phyloP scores from a whole-genome alignment of 2,113 vertebrate genomes.

The Xiphophorus maculatus region DNA sequence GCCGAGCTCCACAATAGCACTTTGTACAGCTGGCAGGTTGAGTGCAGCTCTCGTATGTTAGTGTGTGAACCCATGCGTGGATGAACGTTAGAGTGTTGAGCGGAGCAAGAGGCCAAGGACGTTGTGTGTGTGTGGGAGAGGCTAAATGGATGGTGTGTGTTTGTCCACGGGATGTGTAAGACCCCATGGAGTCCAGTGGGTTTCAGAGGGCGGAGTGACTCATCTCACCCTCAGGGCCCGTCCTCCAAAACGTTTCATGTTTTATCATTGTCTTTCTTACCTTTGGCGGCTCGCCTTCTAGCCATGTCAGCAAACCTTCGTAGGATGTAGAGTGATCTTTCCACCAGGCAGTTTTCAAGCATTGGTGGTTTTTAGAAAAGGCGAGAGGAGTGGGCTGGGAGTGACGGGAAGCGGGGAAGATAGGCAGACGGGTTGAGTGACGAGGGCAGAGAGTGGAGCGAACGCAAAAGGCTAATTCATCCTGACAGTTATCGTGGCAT shows the following conservation, averaged over 20 bases:
- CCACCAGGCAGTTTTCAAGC: not conserved
- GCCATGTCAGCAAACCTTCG: not conserved
- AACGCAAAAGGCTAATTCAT: constrained; percentile 40
- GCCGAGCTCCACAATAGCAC: constrained; percentile 11
- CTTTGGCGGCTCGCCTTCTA: not conserved
- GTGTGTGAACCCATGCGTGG: constrained; percentile 1
- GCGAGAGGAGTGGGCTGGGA: not conserved
- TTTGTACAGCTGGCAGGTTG: constrained; percentile 29
- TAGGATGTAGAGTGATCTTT: not conserved
- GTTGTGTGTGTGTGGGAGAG: constrained; percentile 9
- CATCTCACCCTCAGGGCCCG: constrained; percentile 34
- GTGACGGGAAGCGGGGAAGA: constrained; percentile 16
- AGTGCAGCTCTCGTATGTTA: constrained; percentile 26
- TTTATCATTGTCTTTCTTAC: constrained; percentile 23
- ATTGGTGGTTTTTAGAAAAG: not conserved
- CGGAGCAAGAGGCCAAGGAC: constrained; percentile 10
- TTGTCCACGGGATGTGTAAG: constrained; percentile 14
- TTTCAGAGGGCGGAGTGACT: constrained; percentile 44
- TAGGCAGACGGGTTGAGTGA: constrained; percentile 29
- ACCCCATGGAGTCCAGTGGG: constrained; percentile 28
- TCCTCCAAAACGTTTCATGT: constrained; percentile 33
- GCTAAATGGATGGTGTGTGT: constrained; percentile 6
- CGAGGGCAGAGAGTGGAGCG: constrained; percentile 27
- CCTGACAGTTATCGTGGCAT: constrained; percentile 37
- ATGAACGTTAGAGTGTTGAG: constrained; percentile 12